A percentile compares a stretch with the other conserved stretches of the same genome.
phyloP scores from a whole-genome alignment of 2,113 vertebrate species.

The Corythaixoides concolor region DNA sequence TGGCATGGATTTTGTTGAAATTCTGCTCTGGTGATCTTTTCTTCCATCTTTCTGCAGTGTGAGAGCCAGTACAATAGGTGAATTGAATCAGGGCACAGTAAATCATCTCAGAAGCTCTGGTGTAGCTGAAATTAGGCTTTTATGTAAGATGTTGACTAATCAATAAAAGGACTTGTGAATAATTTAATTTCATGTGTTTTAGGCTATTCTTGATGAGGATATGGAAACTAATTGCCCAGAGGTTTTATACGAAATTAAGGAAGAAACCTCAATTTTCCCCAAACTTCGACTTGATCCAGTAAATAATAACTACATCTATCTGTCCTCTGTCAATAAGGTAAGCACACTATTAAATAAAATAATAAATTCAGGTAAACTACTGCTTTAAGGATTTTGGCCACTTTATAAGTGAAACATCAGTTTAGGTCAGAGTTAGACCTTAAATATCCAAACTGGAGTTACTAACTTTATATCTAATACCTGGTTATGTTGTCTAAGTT shows the following conservation, averaged over 20 bases:
- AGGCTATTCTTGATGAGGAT: conserved; percentile 85
- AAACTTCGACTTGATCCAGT: conserved; percentile 82
- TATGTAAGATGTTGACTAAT: neutral
- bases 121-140: neutral
- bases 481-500: neutral
- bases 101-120: neutral
- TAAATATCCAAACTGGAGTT: neutral
- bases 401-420: neutral
- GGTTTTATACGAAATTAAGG: conserved; percentile 82
- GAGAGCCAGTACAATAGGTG: neutral
- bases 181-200: conserved; percentile 53
- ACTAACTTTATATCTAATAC: neutral
- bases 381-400: conserved; percentile 10
- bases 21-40: neutral
- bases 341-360: neutral
- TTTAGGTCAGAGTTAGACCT: conserved; percentile 1
- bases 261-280: conserved; percentile 80
- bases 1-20: neutral
- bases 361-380: conserved; percentile 13
- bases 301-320: conserved; percentile 82
- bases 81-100: neutral
- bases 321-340: conserved; percentile 84
- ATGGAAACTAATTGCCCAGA: conserved; percentile 79
- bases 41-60: neutral
- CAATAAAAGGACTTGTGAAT: neutral